These are phyloP conservation scores for Oophaga sylvatica DNA, from an alignment of 2,797 vertebrate genomes.

Conservation along the genomic window DNA sequence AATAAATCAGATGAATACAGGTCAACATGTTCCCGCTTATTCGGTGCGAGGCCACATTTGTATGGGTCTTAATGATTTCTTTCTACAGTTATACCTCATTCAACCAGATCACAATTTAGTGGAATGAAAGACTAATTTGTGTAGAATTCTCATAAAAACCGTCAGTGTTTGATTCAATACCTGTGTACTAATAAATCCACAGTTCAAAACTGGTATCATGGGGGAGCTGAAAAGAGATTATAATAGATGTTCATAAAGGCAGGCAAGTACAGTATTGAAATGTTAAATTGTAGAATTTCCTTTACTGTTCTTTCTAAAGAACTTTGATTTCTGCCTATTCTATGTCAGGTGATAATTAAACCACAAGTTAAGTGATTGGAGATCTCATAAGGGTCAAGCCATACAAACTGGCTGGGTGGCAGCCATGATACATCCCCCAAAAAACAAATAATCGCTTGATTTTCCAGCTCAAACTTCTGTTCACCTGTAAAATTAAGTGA, in stretches of 20 bases:
- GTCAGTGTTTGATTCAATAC: conserved; percentile 15
- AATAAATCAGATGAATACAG: conserved; percentile 2
- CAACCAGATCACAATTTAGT: conserved; percentile 4
- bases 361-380: not conserved
- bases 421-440: too few relatives aligned
- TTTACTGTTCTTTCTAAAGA: not conserved
- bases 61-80: not conserved
- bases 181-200: not conserved
- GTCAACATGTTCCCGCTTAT: not conserved
- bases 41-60: not conserved
- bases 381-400: too few relatives aligned
- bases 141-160: not conserved
- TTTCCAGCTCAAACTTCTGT: too few relatives aligned
- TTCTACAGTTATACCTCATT: not conserved
- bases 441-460: too few relatives aligned
- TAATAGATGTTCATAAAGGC: conserved; percentile 2
- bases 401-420: too few relatives aligned
- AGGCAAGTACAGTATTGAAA: not conserved
- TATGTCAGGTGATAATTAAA: not conserved
- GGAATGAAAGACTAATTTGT: conserved; percentile 9
- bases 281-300: not conserved
- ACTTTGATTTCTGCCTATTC: not conserved
- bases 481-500: too few relatives aligned
- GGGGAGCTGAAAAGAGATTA: conserved; percentile 12
- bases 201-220: not conserved